Conservation (phyloP, 2,888 invertebrate species). For the Drosophila acutilabella region DNA sequence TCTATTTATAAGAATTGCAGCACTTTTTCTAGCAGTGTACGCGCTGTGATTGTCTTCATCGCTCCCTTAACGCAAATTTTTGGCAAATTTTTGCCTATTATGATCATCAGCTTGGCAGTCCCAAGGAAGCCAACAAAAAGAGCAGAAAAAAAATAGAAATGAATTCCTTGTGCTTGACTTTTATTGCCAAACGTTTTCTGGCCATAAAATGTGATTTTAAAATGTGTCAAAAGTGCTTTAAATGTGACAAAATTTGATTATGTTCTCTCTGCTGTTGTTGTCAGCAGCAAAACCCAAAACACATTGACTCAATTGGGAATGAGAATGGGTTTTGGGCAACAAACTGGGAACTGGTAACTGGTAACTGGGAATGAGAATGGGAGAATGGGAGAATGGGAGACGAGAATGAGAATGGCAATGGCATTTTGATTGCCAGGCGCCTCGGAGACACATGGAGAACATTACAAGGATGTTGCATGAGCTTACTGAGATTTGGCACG, state of each 20-base stretch:
- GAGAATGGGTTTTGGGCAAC: neutral
- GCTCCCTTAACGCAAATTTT: constrained; percentile 69
- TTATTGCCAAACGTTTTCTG: constrained; percentile 59
- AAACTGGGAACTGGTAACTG: constrained; percentile 13
- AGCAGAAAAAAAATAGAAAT: neutral
- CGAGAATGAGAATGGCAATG: constrained; percentile 21
- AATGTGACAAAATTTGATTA: constrained; percentile 73
- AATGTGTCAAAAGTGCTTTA: constrained; percentile 77
- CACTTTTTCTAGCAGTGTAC: neutral
- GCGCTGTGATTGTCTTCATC: constrained; percentile 60
- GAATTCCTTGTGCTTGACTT: constrained; percentile 29
- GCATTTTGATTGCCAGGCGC: constrained; percentile 65
- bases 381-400: neutral
- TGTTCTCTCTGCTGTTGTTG: constrained; percentile 32
- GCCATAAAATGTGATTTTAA: constrained; percentile 75
- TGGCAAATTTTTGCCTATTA: constrained; percentile 68
- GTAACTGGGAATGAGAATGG: too few species aligned
- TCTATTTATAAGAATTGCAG: neutral
- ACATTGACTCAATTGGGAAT: neutral
- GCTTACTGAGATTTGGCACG: constrained; percentile 54
- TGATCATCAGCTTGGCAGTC: constrained; percentile 34
- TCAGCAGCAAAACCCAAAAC: constrained; percentile 26
- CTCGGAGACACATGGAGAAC: constrained; percentile 53
- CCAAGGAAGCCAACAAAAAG: too few species aligned
- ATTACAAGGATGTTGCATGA: constrained; percentile 46